Percentiles rank a stretch among this genome's conserved stretches.
Conservation (phyloP, 2,113 vertebrate species). For the Pomatostomus ruficeps region DNA sequence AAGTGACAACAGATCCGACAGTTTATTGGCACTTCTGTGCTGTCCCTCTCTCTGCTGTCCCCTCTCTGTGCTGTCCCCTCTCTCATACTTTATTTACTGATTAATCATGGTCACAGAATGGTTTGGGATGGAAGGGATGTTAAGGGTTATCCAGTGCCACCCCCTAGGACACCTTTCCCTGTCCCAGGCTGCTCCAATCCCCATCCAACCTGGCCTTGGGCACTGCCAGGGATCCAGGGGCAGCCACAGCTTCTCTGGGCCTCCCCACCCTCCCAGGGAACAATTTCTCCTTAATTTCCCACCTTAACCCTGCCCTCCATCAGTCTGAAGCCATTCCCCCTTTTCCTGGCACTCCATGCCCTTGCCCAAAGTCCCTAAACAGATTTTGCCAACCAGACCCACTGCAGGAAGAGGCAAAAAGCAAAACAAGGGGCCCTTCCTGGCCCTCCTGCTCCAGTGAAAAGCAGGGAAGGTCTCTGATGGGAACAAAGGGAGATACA, state of each 20-base stretch:
- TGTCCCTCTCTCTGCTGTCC: too few species aligned
- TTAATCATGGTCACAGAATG: not conserved
- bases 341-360: not conserved
- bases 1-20: not conserved
- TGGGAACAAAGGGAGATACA: not conserved
- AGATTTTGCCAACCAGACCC: not conserved
- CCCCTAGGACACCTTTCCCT: not conserved
- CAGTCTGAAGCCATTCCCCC: rapidly evolving
- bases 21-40: not conserved
- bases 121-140: not conserved
- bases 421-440: not conserved
- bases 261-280: rapidly evolving
- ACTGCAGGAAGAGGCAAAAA: not conserved
- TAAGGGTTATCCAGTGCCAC: rapidly evolving
- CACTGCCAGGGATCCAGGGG: not conserved
- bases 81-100: not conserved
- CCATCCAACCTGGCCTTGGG: not conserved
- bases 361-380: not conserved
- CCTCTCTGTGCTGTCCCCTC: not conserved
- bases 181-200: not conserved
- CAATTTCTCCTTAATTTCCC: rapidly evolving
- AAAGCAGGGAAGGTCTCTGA: rapidly evolving
- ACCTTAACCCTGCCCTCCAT: not conserved
- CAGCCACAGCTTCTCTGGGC: not conserved
- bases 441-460: not conserved